Evolutionary conservation across 2,888 invertebrate species (phyloP).

Genomic region (Megalurothrips usitatus): DNA sequence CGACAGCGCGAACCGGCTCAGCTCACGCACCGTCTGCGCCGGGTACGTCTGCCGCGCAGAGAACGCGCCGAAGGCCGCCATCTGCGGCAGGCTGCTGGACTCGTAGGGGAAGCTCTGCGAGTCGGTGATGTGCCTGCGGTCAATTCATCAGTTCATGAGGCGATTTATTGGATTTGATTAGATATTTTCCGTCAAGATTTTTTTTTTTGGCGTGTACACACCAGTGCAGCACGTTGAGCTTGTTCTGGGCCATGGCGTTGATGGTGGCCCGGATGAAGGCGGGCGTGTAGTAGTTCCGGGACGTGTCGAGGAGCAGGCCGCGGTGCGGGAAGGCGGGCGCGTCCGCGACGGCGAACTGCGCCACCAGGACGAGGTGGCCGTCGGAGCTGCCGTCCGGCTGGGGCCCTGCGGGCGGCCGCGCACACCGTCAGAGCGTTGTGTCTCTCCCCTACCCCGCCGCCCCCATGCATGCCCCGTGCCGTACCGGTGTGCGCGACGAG

Average conservation of each 20-base stretch:
- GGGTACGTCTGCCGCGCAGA: constrained; percentile 57
- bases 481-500: constrained; percentile 43
- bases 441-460: too few relatives aligned
- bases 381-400: constrained; percentile 18
- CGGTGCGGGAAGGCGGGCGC: constrained; percentile 77
- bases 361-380: constrained; percentile 53
- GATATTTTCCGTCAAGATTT: too few relatives aligned
- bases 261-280: constrained; percentile 63
- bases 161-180: too few relatives aligned
- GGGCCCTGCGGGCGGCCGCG: constrained; percentile 12
- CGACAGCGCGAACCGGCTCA: constrained; percentile 69
- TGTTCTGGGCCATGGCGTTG: constrained; percentile 81
- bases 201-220: neutral
- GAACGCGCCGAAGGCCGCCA: constrained; percentile 72
- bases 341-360: constrained; percentile 64
- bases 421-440: constrained; percentile 10
- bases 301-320: constrained; percentile 82
- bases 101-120: constrained; percentile 88
- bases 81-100: constrained; percentile 64
- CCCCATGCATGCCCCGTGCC: neutral
- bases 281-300: constrained; percentile 79
- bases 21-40: constrained; percentile 57
- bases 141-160: too few relatives aligned
- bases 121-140: constrained; percentile 66
- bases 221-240: constrained; percentile 93